Base-by-base conservation (phyloP, 2,888 invertebrate species). In the Melinaea marsaeus region DNA sequence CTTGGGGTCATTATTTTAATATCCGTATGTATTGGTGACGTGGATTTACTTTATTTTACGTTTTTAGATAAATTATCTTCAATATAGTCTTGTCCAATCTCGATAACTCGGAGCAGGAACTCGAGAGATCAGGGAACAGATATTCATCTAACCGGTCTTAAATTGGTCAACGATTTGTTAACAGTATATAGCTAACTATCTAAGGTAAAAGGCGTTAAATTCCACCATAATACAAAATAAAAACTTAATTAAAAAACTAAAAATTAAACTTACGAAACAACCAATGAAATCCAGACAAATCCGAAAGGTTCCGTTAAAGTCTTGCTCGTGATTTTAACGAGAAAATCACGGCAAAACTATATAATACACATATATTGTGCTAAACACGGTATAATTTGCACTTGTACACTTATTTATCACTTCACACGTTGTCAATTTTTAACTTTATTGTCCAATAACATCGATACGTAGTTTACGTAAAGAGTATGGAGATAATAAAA, bases 241-340 rank as follows among this genome's bases (percentile, higher is more conserved):
- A 13, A 42, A 57, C 55, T 42, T 58, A 58, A 13, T 37, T 33
- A 33, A 51, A 63, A 63, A 57, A 67, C 63, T 58, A 85, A 84
- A 82, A 77, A 80, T 84, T 56, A 61, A 55, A 66, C 69, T 66
- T 55, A 83, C 71, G 75, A 72, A 81, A 79, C 80, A 80, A 76
- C 78, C 75, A 81, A 81, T 81, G 72, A 74, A 81, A 83, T 76
- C 77, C 74, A 77, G 55, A 61, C 72, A 78, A 85, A 85, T 85
- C 85, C 83, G 79, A 79, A 74, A 74, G 79, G 85, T 84, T 85
- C 84, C 84, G 85, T 82, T 83, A 80, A 77, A 80, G 81, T 85
- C 84, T 88, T 82, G 79, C 79, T 76, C 78, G 84, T 74, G 82
- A 84, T 88, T 88, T 85, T 77, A 74, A 71, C 75, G 72, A 68